phyloP scores from a whole-genome alignment of 2,113 vertebrate species.

The Chaetodon trifascialis region DNA sequence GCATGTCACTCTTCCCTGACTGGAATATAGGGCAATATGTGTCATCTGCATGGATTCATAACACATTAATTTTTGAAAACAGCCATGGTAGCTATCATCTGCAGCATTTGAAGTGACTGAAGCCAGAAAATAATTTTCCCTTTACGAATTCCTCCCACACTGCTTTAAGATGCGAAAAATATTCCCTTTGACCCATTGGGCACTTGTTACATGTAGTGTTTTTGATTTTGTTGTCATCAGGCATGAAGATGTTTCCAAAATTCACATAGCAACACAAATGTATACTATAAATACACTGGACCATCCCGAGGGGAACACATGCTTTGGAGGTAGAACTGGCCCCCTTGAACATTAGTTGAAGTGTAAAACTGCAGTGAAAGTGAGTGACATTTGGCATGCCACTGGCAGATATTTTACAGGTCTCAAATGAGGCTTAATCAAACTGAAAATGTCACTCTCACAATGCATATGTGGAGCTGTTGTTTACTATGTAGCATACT shows the following conservation, averaged over 20 bases:
- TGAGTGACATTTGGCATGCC: background rate
- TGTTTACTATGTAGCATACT: background rate
- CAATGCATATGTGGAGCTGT: background rate
- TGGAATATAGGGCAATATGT: background rate
- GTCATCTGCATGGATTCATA: slow-evolving; percentile 30
- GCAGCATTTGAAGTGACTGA: background rate
- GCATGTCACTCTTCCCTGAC: background rate
- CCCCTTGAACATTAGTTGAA: background rate
- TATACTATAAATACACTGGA: background rate
- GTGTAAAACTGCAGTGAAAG: background rate
- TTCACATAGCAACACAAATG: background rate
- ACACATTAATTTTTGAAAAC: slow-evolving; percentile 19
- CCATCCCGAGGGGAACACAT: background rate
- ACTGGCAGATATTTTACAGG: no score
- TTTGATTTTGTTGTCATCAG: slow-evolving; percentile 18
- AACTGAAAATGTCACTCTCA: background rate
- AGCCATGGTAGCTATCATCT: slow-evolving; percentile 4
- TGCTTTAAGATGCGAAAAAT: slow-evolving; percentile 8
- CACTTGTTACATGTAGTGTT: slow-evolving; percentile 9
- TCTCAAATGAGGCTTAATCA: slow-evolving; percentile 9
- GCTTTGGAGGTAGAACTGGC: background rate
- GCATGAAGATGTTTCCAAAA: background rate
- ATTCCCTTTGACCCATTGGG: slow-evolving; percentile 7
- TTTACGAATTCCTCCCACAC: background rate
- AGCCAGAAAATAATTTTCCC: background rate